Evolutionary conservation across 2,888 invertebrate genomes (phyloP).

Genomic region (Mermis nigrescens): DNA sequence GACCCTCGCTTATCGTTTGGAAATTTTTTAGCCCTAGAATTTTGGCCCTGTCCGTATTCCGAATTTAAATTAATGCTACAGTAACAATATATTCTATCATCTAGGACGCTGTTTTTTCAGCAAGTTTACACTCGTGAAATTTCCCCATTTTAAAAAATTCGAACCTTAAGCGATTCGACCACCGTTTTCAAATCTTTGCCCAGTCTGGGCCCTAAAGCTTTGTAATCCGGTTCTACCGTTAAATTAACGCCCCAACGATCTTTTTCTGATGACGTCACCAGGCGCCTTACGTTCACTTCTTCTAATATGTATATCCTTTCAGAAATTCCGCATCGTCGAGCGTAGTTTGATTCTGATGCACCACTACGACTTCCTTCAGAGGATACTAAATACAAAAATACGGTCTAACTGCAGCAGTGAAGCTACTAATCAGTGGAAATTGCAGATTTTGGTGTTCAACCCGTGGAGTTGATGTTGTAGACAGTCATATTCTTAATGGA

Average conservation of each 20-base stretch:
- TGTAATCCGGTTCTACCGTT: conserved; percentile 83
- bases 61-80: no score
- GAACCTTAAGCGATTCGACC: conserved; percentile 56
- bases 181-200: conserved; percentile 77
- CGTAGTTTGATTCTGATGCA: conserved; percentile 60
- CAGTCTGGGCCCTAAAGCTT: conserved; percentile 62
- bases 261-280: conserved; percentile 71
- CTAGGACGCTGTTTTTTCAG: no score
- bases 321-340: conserved; percentile 58
- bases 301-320: conserved; percentile 64
- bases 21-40: no score
- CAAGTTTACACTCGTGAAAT: no score
- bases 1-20: no score
- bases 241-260: conserved; percentile 71
- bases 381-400: conserved; percentile 48
- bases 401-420: background rate
- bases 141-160: no score
- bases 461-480: no score
- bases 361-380: conserved; percentile 77
- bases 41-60: no score
- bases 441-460: no score
- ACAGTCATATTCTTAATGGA: no score
- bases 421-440: no score
- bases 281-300: conserved; percentile 70
- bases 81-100: no score